Evolutionary conservation across 2,113 vertebrate species (phyloP), one percentile per base, ranked within the genome.

Genomic region (Cyanoliseus patagonus): DNA sequence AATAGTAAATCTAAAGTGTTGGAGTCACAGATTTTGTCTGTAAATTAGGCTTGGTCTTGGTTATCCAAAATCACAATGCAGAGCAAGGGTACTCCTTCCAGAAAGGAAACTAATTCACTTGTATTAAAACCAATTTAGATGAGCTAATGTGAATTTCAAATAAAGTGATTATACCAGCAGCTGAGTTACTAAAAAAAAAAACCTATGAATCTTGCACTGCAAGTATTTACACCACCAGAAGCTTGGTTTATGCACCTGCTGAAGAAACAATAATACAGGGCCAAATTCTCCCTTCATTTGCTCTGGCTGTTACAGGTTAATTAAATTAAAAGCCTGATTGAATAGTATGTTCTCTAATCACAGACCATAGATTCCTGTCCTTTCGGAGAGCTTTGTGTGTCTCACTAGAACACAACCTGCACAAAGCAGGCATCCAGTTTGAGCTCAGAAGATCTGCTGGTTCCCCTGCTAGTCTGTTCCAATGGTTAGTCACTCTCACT

Each of bases 401-500:
- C 66, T 83, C 49, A 52, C 83, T 88, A 81, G 86, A 93, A 83
- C 63, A 89, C n/a, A 90, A 76, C 51, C 55, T 80, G 79, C 82
- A 78, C 55, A 90, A 94, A 94, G 76, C 77, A 91, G 53, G 19
- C 92, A 84, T 75, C 69, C 80, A 91, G 28, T 89, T 55, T 91
- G 62, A 70, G 47, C 81, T 94, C 73, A 73, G 76, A 93, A 92
- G 82, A 79, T 93, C 78, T 88, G 53, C 80, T 86, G 73, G 86
- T 84, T 95, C 69, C 76, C 68, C 41, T 90, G 80, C 55, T 90
- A 49, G 35, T 86, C 52, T 95, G 37, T 92, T 95, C 88, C 70
- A 76, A 82, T 49, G 41, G 83, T 96, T 96, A 96, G 83, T 96
- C 95, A 95, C 90, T 88, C 92, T 95, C 69, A 64, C 86, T 96